Evolutionary conservation across 2,888 invertebrate genomes (phyloP).

Genomic region (Trichacis sp.): DNA sequence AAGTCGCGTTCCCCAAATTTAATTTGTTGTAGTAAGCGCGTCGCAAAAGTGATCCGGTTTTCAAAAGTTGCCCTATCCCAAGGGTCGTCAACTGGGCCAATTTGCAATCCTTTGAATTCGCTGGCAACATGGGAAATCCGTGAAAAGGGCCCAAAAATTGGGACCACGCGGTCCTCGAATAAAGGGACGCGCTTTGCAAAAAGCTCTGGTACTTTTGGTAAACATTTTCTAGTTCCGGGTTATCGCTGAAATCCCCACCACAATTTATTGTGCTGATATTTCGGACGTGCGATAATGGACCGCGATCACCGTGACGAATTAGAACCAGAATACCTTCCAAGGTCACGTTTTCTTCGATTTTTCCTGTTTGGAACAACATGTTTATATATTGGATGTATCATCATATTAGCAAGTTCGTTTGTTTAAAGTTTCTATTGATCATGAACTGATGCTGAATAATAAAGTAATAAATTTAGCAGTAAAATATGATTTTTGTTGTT

Average conservation of each 20-base stretch:
- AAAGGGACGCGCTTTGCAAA: conserved; percentile 57
- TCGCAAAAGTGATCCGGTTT: conserved; percentile 79
- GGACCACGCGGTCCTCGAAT: conserved; percentile 73
- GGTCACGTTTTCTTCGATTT: conserved; percentile 73
- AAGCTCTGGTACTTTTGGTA: conserved; percentile 60
- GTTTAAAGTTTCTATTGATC: no score
- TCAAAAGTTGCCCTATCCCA: conserved; percentile 85
- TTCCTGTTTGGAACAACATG: conserved; percentile 63
- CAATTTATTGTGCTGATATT: conserved; percentile 85
- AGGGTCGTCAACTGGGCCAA: conserved; percentile 87
- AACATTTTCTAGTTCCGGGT: conserved; percentile 53
- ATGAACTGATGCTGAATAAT: no score
- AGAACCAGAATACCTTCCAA: conserved; percentile 81
- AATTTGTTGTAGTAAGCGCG: conserved; percentile 73
- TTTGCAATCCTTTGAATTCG: conserved; percentile 78
- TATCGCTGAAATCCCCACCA: conserved; percentile 70
- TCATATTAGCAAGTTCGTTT: no score
- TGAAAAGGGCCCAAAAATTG: conserved; percentile 85
- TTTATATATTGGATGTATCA: no score
- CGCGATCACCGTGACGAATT: conserved; percentile 90
- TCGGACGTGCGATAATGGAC: conserved; percentile 85
- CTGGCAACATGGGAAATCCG: conserved; percentile 83
- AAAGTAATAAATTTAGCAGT: no score
- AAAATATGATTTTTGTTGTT: no score
- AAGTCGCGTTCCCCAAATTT: conserved; percentile 66